phyloP scores from a whole-genome alignment of 1,140 invertebrate species.

The Drosophila malerkotliana region DNA sequence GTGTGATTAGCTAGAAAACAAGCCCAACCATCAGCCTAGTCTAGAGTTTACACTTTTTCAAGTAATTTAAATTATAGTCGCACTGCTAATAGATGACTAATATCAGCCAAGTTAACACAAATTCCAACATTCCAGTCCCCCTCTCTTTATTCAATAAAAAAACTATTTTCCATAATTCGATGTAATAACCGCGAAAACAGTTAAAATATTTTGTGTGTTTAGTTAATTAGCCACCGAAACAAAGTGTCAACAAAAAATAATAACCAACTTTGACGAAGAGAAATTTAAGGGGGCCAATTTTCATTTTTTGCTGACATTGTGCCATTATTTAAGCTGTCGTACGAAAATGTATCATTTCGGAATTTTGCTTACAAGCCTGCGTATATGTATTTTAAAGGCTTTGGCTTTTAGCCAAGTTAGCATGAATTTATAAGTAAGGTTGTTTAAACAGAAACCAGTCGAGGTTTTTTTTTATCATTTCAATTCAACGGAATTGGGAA shows the following conservation, averaged over 20 bases:
- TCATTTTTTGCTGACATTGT: conserved; percentile 51
- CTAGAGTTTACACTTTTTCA: conserved; percentile 8
- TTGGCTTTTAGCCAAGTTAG: conserved; percentile 64
- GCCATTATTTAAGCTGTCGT: conserved; percentile 23
- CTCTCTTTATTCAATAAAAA: conserved; percentile 19
- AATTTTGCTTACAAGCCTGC: conserved; percentile 25
- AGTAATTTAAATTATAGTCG: conserved; percentile 13
- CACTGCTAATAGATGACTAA: conserved; percentile 30
- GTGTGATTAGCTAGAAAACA: conserved; percentile 46
- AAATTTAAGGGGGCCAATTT: conserved; percentile 43
- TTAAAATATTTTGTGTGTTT: conserved; percentile 44
- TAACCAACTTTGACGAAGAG: neutral
- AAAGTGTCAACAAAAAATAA: conserved; percentile 52
- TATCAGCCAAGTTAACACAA: conserved; percentile 35
- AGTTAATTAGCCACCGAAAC: conserved; percentile 77
- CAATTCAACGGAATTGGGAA: conserved; percentile 51
- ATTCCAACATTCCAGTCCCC: conserved; percentile 15
- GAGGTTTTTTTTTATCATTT: conserved; percentile 38
- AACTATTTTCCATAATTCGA: conserved; percentile 25
- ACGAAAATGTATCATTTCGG: conserved; percentile 41
- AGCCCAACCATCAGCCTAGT: neutral
- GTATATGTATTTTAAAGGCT: conserved; percentile 32
- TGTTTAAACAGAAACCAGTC: conserved; percentile 18
- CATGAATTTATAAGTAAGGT: conserved; percentile 32
- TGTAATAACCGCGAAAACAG: conserved; percentile 28